A percentile compares a stretch with the other conserved stretches of the same genome.
These are phyloP conservation scores for Drosophila willistoni DNA, from an alignment of 1,140 invertebrate genomes.

Conservation along the genomic window DNA sequence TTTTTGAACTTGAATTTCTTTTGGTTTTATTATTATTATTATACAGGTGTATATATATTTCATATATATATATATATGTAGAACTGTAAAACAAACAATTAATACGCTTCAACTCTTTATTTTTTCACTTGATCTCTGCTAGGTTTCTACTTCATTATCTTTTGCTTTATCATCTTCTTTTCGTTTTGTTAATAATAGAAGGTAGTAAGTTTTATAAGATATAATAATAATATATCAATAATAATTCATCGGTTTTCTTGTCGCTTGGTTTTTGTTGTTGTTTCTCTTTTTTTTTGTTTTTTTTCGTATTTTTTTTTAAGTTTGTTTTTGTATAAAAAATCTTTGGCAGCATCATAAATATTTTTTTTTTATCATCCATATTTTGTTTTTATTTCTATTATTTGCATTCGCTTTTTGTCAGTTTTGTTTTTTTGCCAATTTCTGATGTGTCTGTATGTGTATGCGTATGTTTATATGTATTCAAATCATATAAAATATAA, in stretches of 20 bases:
- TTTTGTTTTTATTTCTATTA: conserved; percentile 19
- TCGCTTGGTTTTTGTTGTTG: conserved; percentile 2
- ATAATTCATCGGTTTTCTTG: conserved; percentile 44
- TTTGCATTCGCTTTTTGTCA: conserved; percentile 11
- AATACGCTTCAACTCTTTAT: conserved; percentile 34
- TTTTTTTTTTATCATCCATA: conserved; percentile 40
- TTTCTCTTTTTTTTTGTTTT: conserved; percentile 5
- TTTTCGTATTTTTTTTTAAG: conserved; percentile 7
- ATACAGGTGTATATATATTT: conserved; percentile 18
- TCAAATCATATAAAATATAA: conserved; percentile 5
- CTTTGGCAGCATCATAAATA: conserved; percentile 73
- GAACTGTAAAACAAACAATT: conserved; percentile 50
- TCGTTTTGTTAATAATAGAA: conserved; percentile 33
- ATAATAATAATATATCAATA: conserved; percentile 46
- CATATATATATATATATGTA: conserved; percentile 17
- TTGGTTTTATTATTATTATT: conserved; percentile 41
- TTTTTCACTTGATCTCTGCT: conserved; percentile 4
- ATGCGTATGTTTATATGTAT: conserved; percentile 20
- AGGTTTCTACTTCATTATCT: background rate
- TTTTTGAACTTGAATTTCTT: conserved; percentile 27
- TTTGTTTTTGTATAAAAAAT: conserved; percentile 66
- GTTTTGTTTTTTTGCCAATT: conserved; percentile 34
- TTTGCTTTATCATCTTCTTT: no score
- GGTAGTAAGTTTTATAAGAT: conserved; percentile 27
- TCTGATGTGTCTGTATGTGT: conserved; percentile 16